Conservation (phyloP, 2,113 vertebrate species). For the Noctilio leporinus region DNA sequence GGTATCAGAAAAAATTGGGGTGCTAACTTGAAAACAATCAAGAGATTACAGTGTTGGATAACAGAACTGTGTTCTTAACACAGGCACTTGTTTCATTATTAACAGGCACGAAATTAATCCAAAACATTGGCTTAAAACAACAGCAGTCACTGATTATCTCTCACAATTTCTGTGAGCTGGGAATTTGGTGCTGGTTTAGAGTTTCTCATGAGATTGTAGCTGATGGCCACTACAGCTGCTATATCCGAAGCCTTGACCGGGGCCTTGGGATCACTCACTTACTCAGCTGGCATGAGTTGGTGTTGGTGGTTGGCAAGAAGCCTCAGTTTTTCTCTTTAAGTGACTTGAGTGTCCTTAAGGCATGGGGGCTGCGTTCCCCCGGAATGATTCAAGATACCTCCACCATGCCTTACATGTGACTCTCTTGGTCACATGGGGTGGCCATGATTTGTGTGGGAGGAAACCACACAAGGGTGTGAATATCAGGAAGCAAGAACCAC, state of each 20-base stretch:
- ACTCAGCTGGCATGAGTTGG: background rate
- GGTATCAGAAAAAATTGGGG: background rate
- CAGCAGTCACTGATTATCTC: background rate
- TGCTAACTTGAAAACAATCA: background rate
- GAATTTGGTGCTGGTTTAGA: background rate
- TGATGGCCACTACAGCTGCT: accelerated
- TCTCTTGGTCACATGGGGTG: background rate
- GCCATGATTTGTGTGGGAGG: background rate
- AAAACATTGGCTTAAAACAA: background rate
- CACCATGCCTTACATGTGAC: too few species aligned
- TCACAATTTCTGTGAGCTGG: background rate
- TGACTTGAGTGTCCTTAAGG: background rate
- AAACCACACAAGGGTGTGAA: background rate
- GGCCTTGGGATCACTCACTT: background rate
- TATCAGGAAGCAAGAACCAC: background rate
- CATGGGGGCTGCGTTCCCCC: background rate
- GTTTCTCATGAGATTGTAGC: background rate
- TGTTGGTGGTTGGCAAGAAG: background rate
- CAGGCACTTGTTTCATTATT: background rate
- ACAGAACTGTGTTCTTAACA: background rate
- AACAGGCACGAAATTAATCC: background rate
- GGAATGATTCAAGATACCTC: background rate
- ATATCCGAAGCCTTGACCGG: background rate
- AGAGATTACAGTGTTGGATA: background rate
- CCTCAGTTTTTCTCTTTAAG: background rate